Base-by-base conservation (phyloP, 2,888 invertebrate species). In the Philhelius pedissequus region DNA sequence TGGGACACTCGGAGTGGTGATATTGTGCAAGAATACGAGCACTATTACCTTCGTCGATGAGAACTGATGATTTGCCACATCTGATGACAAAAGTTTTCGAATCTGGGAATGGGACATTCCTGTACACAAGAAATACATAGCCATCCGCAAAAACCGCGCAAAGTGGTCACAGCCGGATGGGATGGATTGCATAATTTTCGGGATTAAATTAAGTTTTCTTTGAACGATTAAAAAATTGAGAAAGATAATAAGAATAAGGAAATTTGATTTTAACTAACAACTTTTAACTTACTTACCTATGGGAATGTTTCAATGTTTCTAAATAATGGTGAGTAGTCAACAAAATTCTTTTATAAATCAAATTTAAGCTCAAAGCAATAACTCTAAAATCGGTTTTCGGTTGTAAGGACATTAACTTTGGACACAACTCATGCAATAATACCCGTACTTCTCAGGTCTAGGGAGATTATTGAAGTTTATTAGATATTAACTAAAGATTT, bases 31-130 rank as follows among this genome's bases (percentile, higher is more conserved):
- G 99, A 99, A 91, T 99, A 99, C 91, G 99, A 99, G 99, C 91
- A 96, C 98, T 0, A 99, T 99, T 88, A 99, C 99, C 0, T 99
- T 99, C 92, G 99, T 99, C 1, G 99, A 99, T 91, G 98, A 99
- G 89, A 99, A 99, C 92, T 93, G 99, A 27, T 92, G 99, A 88
- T 99, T 99, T 92, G 99, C 99, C 4, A 98, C 99, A 0, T 99
- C 99, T 0, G 99, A 99, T 90, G 99, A 99, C 91, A 99, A 99
- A 92, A 98, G 98, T 90, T 93, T 99, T 87, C 93, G 99, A 66
- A 98, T 99, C 58, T 99, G 99, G 99, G 99, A 99, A 93, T 99
- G 99, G 99, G 97, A 97, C 90, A 97, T 97, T 89, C 97, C 97
- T 0, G 99, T 99, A 1, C 99, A 99, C 92, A 99, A 99, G 96